Evolutionary conservation across 2,797 vertebrate genomes (phyloP).

Genomic region (Babyrousa celebensis): DNA sequence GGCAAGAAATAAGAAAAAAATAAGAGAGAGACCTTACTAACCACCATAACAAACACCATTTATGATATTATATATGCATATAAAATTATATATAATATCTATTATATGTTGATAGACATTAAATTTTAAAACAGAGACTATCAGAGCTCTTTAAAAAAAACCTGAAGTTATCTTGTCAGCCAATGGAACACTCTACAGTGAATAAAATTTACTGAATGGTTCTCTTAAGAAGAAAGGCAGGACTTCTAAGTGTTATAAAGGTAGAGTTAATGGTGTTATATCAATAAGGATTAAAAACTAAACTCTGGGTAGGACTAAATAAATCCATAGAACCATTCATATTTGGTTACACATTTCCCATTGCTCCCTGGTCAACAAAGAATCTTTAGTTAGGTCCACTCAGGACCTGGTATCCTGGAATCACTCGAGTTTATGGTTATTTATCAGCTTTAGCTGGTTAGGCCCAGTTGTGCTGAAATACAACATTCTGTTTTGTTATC

Average conservation of each 20-base stretch:
- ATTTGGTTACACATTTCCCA: not conserved
- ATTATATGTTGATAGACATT: not conserved
- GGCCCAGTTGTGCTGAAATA: slow-evolving; percentile 13
- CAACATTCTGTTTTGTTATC: slow-evolving; percentile 18
- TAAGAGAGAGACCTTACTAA: not conserved
- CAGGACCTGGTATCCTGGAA: not conserved
- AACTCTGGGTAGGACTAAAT: not conserved
- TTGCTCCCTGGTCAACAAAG: slow-evolving; percentile 6
- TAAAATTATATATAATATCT: not conserved
- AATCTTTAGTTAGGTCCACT: not conserved
- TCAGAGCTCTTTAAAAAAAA: not conserved
- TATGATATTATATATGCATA: not conserved
- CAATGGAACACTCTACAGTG: not conserved
- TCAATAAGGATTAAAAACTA: slow-evolving; percentile 19
- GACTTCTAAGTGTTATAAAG: slow-evolving; percentile 26
- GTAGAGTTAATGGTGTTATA: not conserved
- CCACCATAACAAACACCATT: not conserved
- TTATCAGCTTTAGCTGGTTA: not conserved
- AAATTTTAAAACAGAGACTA: not conserved
- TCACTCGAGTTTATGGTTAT: slow-evolving; percentile 17
- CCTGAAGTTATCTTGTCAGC: not conserved
- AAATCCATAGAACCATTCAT: not conserved
- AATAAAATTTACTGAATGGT: slow-evolving; percentile 44
- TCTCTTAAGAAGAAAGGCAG: not conserved
- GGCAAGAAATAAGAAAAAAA: slow-evolving; percentile 13